These are phyloP conservation scores for Pachyramphus minor DNA, from an alignment of 2,113 vertebrate genomes.

Conservation along the genomic window DNA sequence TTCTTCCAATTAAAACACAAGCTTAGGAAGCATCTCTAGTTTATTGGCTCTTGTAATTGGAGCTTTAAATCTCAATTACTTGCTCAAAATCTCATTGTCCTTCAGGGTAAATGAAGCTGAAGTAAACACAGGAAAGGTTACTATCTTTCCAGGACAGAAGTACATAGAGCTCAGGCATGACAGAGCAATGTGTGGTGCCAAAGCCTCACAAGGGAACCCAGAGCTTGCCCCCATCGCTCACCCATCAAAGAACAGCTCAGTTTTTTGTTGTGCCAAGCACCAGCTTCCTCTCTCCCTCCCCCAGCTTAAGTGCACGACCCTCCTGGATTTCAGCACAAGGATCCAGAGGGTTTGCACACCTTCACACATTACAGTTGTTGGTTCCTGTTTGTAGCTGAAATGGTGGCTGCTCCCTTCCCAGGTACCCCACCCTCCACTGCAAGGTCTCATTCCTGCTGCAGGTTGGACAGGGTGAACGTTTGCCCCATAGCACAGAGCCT, in stretches of 20 bases:
- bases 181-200: neutral
- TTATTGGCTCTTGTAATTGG: neutral
- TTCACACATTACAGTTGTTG: neutral
- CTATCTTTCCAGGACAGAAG: neutral
- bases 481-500: neutral
- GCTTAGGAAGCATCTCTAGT: neutral
- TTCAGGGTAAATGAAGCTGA: neutral
- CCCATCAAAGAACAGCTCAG: neutral
- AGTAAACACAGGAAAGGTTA: neutral
- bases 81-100: neutral
- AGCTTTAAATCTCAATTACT: slow-evolving; percentile 16
- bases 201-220: neutral
- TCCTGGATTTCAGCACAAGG: neutral
- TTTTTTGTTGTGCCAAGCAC: neutral
- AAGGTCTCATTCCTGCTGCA: neutral
- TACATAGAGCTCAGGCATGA: neutral
- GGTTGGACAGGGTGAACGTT: neutral
- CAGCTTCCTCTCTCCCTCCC: neutral
- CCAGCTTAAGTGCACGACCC: neutral
- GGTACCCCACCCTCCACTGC: neutral
- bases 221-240: neutral
- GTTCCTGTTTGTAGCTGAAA: neutral
- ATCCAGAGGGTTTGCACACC: neutral
- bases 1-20: neutral
- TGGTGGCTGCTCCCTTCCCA: neutral